Evolutionary conservation across 1,140 invertebrate genomes (phyloP).

Genomic region (Lanistes nyassanus): DNA sequence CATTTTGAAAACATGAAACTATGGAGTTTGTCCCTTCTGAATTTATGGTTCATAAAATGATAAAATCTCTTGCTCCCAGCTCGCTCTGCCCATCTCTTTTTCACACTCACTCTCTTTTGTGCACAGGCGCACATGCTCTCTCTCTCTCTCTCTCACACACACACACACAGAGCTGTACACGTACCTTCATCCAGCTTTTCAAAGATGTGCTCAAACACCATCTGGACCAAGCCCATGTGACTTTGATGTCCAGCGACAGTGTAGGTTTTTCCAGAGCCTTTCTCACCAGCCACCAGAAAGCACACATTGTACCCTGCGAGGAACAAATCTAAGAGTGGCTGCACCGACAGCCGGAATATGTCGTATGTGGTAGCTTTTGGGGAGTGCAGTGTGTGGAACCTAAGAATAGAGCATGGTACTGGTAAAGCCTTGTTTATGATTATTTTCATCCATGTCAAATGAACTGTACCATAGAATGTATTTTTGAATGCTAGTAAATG

Average conservation of each 20-base stretch:
- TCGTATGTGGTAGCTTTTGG: constrained; percentile 47
- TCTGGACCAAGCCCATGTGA: constrained; percentile 46
- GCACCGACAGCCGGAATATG: constrained; percentile 46
- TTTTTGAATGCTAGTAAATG: not conserved
- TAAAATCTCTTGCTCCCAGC: no score
- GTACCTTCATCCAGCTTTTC: constrained; percentile 50
- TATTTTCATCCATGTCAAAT: not conserved
- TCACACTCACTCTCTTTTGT: no score
- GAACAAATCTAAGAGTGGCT: constrained; percentile 49
- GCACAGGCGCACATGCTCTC: no score
- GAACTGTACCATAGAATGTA: not conserved
- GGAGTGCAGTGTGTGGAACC: constrained; percentile 45
- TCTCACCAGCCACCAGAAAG: constrained; percentile 52
- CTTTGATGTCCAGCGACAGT: constrained; percentile 48
- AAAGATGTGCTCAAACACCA: constrained; percentile 54
- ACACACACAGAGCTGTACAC: no score
- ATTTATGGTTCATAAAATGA: no score
- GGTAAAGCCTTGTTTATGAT: not conserved
- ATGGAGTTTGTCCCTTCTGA: no score
- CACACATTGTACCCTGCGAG: constrained; percentile 55
- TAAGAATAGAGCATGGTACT: constrained; percentile 28
- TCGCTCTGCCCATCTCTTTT: no score
- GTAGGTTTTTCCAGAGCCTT: constrained; percentile 53
- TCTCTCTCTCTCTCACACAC: no score
- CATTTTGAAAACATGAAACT: no score